Base-by-base conservation (phyloP, 1,140 invertebrate species). In the Drosophila gunungcola region DNA sequence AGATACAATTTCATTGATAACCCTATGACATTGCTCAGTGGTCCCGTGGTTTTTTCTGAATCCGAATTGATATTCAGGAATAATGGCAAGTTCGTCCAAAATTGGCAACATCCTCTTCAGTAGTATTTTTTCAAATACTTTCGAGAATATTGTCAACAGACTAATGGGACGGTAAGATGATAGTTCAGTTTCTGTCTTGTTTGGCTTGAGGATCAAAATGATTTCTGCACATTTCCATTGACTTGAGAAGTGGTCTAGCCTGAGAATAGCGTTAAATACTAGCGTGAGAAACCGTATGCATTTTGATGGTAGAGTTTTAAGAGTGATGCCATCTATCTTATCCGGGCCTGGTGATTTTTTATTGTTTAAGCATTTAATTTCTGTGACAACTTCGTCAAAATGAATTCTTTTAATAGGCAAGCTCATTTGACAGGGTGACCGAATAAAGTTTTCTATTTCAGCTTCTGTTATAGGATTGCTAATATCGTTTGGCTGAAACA, bases 1-100 rank as follows among this genome's bases (percentile, higher is more conserved):
- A 52, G 72, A 32, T 2, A 62, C 70, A 16, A 91, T 80, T 7
- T 36, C 57, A 9, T 78, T 65, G 3, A 12, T 45, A 55, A 27
- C 76, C 41, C 73, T 55, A 16, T 90, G 73, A 2, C 81, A 56
- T 74, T 91, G 78, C 55, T 92, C 76, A 25, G 68, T 62, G 0
- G 80, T 91, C 7, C 62, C 48, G 49, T 90, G 81, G 4, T 72
- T 54, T 63, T 74, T 52, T 11, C 83, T 63, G 45, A 93, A 93
- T 36, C 61, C 48, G n/a, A 76, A 64, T 52, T 73, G 73, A 29
- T 92, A 68, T 53, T 76, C 63, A 10, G 73, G 53, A 41, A 64
- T 70, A 29, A 76, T 63, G 11, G 70, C 32, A 12, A 55, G 9
- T 52, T 62, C 56, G 16, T 73, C 27, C 13, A 84, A 29, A 52